phyloP scores from a whole-genome alignment of 2,888 invertebrate species.

The Tipula vernalis region DNA sequence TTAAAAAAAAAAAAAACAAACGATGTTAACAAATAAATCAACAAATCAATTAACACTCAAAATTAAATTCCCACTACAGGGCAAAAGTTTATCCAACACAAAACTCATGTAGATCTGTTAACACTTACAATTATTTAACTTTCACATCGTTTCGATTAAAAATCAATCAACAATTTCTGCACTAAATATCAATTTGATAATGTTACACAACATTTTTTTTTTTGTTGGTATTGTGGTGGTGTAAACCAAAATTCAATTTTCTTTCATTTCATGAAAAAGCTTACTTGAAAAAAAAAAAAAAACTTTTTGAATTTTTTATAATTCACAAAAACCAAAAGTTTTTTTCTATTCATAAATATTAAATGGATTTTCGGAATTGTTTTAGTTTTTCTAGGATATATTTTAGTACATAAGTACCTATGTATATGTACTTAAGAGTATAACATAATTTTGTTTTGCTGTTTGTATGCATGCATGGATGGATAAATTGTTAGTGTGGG shows the following conservation, averaged over 20 bases:
- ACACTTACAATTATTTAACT: too few relatives aligned
- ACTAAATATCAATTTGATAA: neutral
- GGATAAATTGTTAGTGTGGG: neutral
- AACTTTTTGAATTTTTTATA: neutral
- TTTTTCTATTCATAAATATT: neutral
- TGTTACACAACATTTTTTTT: neutral
- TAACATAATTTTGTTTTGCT: neutral
- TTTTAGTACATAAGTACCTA: neutral
- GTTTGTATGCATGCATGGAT: neutral
- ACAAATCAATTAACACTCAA: neutral
- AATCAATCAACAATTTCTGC: neutral
- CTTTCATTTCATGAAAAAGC: neutral
- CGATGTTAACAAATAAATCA: neutral
- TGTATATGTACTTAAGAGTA: neutral
- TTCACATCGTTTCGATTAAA: neutral
- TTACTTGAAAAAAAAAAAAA: neutral
- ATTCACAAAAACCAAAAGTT: neutral
- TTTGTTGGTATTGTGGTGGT: neutral
- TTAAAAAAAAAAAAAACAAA: neutral
- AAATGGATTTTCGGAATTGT: neutral
- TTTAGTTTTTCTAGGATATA: neutral
- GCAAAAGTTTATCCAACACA: too few relatives aligned
- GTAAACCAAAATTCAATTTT: neutral
- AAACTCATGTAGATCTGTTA: neutral
- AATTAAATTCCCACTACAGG: neutral